These are phyloP conservation scores for Spea multiplicata DNA, from an alignment of 2,113 vertebrate genomes.

Conservation along the genomic window DNA sequence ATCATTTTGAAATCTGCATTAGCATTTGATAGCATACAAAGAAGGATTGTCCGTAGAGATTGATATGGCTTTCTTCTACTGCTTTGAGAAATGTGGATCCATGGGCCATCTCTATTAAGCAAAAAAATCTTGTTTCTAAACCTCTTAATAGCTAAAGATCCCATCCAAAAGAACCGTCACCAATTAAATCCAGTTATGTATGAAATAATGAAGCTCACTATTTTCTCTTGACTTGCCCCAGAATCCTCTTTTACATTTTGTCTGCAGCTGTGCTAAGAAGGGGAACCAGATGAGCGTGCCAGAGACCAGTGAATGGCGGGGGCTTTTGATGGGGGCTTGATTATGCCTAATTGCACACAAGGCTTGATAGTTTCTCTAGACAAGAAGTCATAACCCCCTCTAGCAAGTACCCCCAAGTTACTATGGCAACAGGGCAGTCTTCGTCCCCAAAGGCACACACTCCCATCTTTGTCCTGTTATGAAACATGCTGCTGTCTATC, in stretches of 20 bases:
- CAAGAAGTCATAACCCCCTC: conserved; percentile 38
- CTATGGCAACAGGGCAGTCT: conserved; percentile 73
- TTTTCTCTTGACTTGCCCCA: background rate
- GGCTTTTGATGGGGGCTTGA: conserved; percentile 9
- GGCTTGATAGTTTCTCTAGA: conserved; percentile 34
- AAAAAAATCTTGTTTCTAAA: background rate
- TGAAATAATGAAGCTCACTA: background rate
- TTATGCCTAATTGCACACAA: conserved; percentile 39
- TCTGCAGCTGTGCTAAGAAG: conserved; percentile 34
- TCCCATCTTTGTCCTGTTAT: conserved; percentile 63
- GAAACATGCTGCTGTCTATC: conserved; percentile 68
- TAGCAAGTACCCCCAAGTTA: conserved; percentile 59
- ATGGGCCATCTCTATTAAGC: background rate
- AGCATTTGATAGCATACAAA: too few species aligned
- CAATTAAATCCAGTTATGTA: conserved; percentile 10
- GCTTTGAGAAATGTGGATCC: background rate
- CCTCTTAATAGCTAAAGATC: background rate
- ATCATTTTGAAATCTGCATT: too few species aligned
- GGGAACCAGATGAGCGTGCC: conserved; percentile 35
- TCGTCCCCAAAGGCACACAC: conserved; percentile 50
- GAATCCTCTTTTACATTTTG: conserved; percentile 7
- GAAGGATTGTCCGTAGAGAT: too few species aligned
- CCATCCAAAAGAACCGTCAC: conserved; percentile 24
- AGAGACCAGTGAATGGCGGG: conserved; percentile 12
- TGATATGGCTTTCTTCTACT: background rate